Conservation (phyloP, 2,797 vertebrate genomes). For the Gadopsis marmoratus region DNA sequence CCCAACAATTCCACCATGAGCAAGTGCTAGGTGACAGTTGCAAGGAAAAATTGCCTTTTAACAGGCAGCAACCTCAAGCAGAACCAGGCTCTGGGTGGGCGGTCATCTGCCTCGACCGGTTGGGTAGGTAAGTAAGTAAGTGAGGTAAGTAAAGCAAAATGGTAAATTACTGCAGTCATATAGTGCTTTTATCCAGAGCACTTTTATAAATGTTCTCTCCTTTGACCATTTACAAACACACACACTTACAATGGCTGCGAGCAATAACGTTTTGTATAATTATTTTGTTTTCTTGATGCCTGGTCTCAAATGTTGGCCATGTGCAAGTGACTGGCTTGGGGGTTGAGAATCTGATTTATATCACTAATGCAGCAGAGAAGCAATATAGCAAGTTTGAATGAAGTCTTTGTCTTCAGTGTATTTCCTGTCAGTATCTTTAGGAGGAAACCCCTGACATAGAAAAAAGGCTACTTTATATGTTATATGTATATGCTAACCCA, state of each 20-base stretch:
- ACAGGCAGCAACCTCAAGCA: too few species aligned
- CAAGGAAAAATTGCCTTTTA: too few species aligned
- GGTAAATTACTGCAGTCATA: not conserved
- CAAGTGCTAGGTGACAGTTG: too few species aligned
- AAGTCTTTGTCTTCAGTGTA: not conserved
- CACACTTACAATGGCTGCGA: not conserved
- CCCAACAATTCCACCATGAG: too few species aligned
- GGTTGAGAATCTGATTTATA: not conserved
- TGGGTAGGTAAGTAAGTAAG: too few species aligned
- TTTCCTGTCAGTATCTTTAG: not conserved
- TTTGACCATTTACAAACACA: not conserved
- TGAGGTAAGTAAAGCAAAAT: too few species aligned
- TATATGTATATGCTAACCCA: too few species aligned
- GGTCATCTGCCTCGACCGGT: too few species aligned
- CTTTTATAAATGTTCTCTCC: not conserved
- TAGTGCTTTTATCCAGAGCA: not conserved
- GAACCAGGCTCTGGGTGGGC: too few species aligned
- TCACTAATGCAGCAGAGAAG: not conserved
- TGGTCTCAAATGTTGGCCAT: not conserved
- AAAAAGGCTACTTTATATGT: too few species aligned
- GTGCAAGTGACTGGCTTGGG: not conserved
- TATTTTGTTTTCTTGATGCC: not conserved
- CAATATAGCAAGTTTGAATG: not conserved
- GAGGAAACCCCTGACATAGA: too few species aligned
- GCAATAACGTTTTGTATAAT: too few species aligned